Conservation (phyloP, 2,113 vertebrate genomes). For the Cinclus cinclus region DNA sequence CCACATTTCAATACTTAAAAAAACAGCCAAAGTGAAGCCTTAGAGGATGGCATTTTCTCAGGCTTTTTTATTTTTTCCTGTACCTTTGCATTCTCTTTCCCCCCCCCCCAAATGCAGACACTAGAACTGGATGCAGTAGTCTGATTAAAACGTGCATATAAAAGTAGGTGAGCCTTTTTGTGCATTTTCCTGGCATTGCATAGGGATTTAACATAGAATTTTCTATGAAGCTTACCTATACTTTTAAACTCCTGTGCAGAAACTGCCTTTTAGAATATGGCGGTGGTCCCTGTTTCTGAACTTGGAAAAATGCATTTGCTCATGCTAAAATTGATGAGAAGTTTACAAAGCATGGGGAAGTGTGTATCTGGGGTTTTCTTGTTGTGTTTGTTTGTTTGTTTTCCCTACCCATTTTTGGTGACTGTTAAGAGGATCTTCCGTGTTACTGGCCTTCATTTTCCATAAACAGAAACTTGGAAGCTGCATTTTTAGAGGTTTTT, state of each 20-base stretch:
- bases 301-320: neutral
- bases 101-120: rapidly evolving
- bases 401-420: neutral
- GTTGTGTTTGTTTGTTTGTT: neutral
- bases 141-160: neutral
- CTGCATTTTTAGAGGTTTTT: neutral
- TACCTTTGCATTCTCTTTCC: neutral
- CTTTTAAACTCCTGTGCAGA: neutral
- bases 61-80: neutral
- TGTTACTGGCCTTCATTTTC: neutral
- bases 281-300: neutral
- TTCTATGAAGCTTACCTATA: neutral
- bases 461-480: neutral
- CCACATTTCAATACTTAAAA: neutral
- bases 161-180: neutral
- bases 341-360: neutral
- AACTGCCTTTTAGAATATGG: neutral
- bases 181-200: neutral
- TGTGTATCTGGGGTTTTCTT: neutral
- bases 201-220: neutral
- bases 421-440: neutral
- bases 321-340: neutral
- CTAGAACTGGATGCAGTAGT: neutral
- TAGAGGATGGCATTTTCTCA: neutral
- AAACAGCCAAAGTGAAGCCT: neutral